Base-by-base conservation (phyloP, 2,113 vertebrate species). In the Labeo rohita region DNA sequence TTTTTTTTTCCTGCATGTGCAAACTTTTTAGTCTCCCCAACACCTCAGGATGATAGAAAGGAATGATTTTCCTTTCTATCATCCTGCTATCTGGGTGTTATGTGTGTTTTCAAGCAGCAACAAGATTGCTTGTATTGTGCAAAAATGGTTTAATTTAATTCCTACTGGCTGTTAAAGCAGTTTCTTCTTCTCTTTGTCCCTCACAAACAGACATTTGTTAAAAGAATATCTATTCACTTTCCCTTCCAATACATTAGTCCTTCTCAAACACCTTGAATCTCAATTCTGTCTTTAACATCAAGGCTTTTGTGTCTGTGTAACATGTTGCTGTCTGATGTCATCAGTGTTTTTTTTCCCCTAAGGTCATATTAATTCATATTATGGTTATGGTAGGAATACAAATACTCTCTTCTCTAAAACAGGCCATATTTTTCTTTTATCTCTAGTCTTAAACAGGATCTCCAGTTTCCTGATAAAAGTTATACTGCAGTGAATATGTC, bases 11-110 rank as follows among this genome's bases (percentile, higher is more conserved):
- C 28, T 28, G 28, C 34, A 36, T 36, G 1, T 13, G 3, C 34
- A 16, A 68, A 34, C 54, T 97, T 98, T 98, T 97, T 97, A 96
- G 6, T 68, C 65, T 7, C 65, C 45, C 12, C 47, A 28, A 8
- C 52, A 96, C 96, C 94, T 96, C 96, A 28, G 94, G 96, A 97
- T 97, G 95, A 94, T 28, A 28, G 28, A 28, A 28, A 28, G 28
- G 28, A 96, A 97, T 96, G 94, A 94, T 76, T 28, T 28, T 70
- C 94, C 94, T 94, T 95, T 95, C 94, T 93, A 8, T 80, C 76
- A 63, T 86, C 13, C 80, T 85, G 70, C 52, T 47, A 70, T 82
- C 84, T 77, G 78, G 81, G 49, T 65, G 34, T 84, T 84, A 45
- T 80, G n/a, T 75, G 80, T 4, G 43, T 59, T 59, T 59, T 59